A percentile compares a stretch with the other conserved stretches of the same genome.
Conservation (phyloP, 2,797 vertebrate species). For the Oophaga sylvatica region DNA sequence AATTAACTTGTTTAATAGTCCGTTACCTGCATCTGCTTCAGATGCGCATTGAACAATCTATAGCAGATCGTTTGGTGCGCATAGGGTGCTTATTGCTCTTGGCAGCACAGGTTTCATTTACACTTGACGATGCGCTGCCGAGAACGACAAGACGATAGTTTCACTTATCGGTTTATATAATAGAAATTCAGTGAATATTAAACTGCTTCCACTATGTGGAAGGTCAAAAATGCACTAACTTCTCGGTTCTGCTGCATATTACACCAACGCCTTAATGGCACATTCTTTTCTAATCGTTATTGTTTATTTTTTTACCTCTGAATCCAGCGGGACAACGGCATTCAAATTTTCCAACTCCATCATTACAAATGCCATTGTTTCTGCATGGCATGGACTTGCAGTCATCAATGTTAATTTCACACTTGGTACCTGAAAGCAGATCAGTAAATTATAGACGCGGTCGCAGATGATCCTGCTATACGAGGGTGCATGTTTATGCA, state of each 20-base stretch:
- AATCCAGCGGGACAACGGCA: slow-evolving; percentile 90
- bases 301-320: slow-evolving; percentile 76
- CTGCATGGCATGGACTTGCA: slow-evolving; percentile 89
- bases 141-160: too few relatives aligned
- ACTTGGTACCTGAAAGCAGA: slow-evolving; percentile 86
- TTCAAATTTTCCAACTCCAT: slow-evolving; percentile 83
- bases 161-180: too few relatives aligned
- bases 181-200: too few relatives aligned
- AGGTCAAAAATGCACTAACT: background rate
- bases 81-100: too few relatives aligned
- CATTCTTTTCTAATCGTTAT: background rate
- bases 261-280: background rate
- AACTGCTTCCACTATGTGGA: background rate
- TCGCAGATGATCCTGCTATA: slow-evolving; percentile 10
- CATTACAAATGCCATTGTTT: slow-evolving; percentile 86
- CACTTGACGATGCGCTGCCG: too few relatives aligned
- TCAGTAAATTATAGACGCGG: slow-evolving; percentile 57
- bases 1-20: too few relatives aligned
- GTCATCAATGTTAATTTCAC: slow-evolving; percentile 91
- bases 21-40: too few relatives aligned
- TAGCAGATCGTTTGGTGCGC: too few relatives aligned
- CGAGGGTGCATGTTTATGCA: slow-evolving; percentile 8
- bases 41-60: too few relatives aligned
- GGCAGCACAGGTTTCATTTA: too few relatives aligned
- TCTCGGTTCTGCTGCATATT: background rate